These are phyloP conservation scores for Enteromius trimaculatus DNA, from an alignment of 2,797 vertebrate genomes.

Conservation along the genomic window DNA sequence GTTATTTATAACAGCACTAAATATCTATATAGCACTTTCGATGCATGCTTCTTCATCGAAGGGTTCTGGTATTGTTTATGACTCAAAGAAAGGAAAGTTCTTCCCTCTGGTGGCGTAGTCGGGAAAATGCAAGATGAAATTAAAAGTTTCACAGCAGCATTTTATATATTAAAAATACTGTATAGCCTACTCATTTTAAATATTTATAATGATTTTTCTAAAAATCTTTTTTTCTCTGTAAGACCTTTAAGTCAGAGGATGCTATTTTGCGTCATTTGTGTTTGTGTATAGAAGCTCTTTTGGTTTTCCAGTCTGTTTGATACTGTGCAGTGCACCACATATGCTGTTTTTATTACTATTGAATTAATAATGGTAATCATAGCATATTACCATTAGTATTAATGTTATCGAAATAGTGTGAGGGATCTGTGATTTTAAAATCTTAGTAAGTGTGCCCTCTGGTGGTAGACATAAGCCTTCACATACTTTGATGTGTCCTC, in stretches of 20 bases:
- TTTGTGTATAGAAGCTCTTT: background rate
- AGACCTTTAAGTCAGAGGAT: background rate
- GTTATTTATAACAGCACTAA: background rate
- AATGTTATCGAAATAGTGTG: background rate
- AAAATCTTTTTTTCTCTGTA: background rate
- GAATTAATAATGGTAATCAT: background rate
- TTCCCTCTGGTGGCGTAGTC: constrained; percentile 71
- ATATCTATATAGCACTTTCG: background rate
- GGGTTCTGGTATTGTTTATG: background rate
- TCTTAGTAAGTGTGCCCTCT: constrained; percentile 65
- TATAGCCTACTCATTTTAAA: background rate
- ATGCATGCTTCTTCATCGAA: background rate
- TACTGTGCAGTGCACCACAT: background rate
- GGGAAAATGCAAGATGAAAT: constrained; percentile 22
- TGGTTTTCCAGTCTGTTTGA: background rate
- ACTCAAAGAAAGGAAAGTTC: constrained; percentile 54
- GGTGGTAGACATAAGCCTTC: constrained; percentile 61
- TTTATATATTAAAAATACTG: background rate
- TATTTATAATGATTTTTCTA: background rate
- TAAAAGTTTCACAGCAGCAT: background rate
- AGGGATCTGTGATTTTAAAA: background rate
- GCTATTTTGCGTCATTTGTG: background rate
- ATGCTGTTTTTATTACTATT: background rate
- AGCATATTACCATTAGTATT: background rate
- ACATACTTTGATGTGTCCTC: constrained; percentile 59